These are phyloP conservation scores for Hoplodrina blanda DNA, from an alignment of 2,888 invertebrate species.

Conservation along the genomic window DNA sequence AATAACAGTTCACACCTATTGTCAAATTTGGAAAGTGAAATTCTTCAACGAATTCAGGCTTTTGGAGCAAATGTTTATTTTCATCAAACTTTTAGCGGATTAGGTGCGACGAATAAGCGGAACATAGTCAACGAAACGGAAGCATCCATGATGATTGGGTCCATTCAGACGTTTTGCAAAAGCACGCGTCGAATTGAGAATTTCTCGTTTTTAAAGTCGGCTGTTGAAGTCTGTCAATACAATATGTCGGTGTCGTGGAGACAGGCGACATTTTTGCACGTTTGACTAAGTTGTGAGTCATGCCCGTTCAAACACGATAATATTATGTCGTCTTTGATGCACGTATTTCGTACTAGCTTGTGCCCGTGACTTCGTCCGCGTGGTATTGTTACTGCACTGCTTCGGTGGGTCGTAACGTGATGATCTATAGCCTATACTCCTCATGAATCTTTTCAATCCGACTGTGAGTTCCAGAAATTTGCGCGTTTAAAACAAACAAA, in stretches of 20 bases:
- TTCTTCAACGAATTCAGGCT: constrained; percentile 52
- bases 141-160: constrained; percentile 41
- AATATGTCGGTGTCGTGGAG: constrained; percentile 22
- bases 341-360: constrained; percentile 14
- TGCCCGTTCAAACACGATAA: constrained; percentile 58
- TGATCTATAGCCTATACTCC: too few relatives aligned
- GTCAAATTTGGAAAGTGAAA: constrained; percentile 69
- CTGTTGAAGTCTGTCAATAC: constrained; percentile 24
- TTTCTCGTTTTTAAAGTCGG: constrained; percentile 33
- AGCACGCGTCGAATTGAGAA: constrained; percentile 33
- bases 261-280: constrained; percentile 79
- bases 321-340: constrained; percentile 51
- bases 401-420: too few relatives aligned
- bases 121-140: constrained; percentile 37
- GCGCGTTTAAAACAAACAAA: too few relatives aligned
- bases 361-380: too few relatives aligned
- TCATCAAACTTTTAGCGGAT: constrained; percentile 48
- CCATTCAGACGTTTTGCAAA: constrained; percentile 50
- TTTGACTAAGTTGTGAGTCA: constrained; percentile 63
- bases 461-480: too few relatives aligned
- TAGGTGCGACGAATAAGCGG: constrained; percentile 43
- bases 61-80: constrained; percentile 60
- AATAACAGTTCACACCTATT: constrained; percentile 63
- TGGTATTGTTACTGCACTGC: too few relatives aligned
- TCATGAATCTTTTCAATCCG: too few relatives aligned